Conservation (phyloP, 2,888 invertebrate genomes). For the Pollenia amentaria region DNA sequence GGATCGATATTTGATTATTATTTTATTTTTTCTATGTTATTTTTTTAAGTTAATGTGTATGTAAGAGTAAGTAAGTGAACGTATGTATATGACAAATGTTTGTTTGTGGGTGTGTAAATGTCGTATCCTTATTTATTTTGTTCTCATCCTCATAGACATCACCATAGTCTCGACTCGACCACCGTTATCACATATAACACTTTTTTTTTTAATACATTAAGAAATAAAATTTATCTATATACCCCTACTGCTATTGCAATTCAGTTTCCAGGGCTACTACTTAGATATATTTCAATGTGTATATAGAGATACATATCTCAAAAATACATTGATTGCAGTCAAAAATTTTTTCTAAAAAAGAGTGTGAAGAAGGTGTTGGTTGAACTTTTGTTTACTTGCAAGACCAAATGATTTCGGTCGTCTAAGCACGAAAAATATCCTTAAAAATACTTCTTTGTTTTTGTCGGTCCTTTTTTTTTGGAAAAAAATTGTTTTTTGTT, state of each 20-base stretch:
- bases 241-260: neutral
- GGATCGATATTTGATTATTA: slow-evolving; percentile 83
- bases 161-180: neutral
- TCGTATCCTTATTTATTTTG: slow-evolving; percentile 61
- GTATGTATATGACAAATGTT: slow-evolving; percentile 1
- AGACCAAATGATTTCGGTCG: slow-evolving; percentile 1
- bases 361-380: neutral
- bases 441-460: slow-evolving; percentile 22
- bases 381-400: slow-evolving; percentile 19
- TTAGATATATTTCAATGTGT: too few species aligned
- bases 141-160: slow-evolving; percentile 39
- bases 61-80: neutral
- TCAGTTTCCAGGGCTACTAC: neutral
- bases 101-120: slow-evolving; percentile 23
- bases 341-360: neutral
- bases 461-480: slow-evolving; percentile 7
- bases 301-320: neutral
- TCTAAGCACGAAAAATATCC: slow-evolving; percentile 26
- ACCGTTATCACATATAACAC: slow-evolving; percentile 50
- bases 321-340: slow-evolving; percentile 1
- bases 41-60: slow-evolving; percentile 1
- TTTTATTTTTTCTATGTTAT: slow-evolving; percentile 64
- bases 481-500: neutral
- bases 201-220: slow-evolving; percentile 63
- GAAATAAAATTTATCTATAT: slow-evolving; percentile 30